Evolutionary conservation across 2,797 vertebrate genomes (phyloP), one percentile per base, ranked within the genome.

Genomic region (Poecilia wingei): DNA sequence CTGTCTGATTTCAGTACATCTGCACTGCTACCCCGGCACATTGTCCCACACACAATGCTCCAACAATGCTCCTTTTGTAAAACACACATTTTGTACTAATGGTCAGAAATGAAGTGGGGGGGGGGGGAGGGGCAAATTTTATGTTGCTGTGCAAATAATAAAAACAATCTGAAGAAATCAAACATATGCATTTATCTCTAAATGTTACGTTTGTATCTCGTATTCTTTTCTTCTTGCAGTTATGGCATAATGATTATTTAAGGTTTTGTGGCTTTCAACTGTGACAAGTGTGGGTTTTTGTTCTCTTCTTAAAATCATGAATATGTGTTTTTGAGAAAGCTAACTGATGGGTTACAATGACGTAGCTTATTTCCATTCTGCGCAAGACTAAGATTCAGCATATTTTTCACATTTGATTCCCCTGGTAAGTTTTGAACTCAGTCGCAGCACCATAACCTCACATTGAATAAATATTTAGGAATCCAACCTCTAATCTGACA

Each of bases 41-140:
- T 82, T 83, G 77, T 87, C 85, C 80, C 82, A 78, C 83, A 85
- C 86, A 79, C 82, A 22, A 22, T 22, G 47, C 83, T 69, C 77
- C 84, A 81, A 84, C 74, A 70, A 70, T 87, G 77, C 78, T 86
- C 81, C 86, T 93, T 95, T 94, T 94, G 83, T 94, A 92, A 91
- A 89, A 91, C 80, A 92, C 79, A 85, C 88, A 68, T 95, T 95
- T 96, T 95, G 87, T 95, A 95, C 92, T 93, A 94, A 93, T 91
- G 85, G 81, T 91, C 87, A 89, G 90, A 84, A 90, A 57, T 87
- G 85, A 90, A 87, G 81, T 87, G 80, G 80, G 81, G 47, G 31
- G 80, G 80, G 81, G 47, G 31, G 77, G 80, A 79, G 81, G 22
- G 80, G 79, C 68, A 76, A 83, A 90, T 89, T 86, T 84, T 78